phyloP scores from a whole-genome alignment of 2,113 vertebrate genomes.

The Tachysurus vachellii region DNA sequence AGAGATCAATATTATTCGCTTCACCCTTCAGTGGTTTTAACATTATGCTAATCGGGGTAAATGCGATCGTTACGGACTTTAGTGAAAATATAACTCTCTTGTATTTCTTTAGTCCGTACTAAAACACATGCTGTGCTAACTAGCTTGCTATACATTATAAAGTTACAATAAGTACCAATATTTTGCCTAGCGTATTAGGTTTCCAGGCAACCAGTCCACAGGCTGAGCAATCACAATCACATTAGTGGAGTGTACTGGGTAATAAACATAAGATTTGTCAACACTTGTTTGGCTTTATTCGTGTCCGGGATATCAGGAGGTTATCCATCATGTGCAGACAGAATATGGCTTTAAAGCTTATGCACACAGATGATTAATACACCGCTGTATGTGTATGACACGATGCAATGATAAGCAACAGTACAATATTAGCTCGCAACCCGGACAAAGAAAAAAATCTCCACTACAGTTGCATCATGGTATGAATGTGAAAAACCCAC shows the following conservation, averaged over 20 bases:
- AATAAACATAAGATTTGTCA: not conserved
- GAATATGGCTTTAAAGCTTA: not conserved
- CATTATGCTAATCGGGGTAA: not conserved
- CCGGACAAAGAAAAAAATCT: not conserved
- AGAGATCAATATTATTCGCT: too few relatives aligned
- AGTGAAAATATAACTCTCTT: not conserved
- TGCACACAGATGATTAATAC: not conserved
- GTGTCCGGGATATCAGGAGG: not conserved
- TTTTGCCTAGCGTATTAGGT: not conserved
- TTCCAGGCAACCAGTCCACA: not conserved
- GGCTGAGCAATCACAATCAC: not conserved
- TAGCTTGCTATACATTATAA: not conserved
- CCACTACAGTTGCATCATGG: not conserved
- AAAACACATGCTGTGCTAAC: not conserved
- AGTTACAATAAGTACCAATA: not conserved
- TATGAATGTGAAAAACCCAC: not conserved
- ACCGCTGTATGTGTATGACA: not conserved
- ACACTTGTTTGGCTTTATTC: not conserved
- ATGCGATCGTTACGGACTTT: not conserved
- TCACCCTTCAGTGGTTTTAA: too few relatives aligned
- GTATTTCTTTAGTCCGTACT: not conserved
- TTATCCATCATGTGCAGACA: not conserved
- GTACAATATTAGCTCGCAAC: slow-evolving; percentile 8
- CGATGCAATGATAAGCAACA: slow-evolving; percentile 5
- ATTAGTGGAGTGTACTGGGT: not conserved